Evolutionary conservation across 2,113 vertebrate genomes (phyloP), one percentile per base, ranked within the genome.

Genomic region (Chloebia gouldiae): DNA sequence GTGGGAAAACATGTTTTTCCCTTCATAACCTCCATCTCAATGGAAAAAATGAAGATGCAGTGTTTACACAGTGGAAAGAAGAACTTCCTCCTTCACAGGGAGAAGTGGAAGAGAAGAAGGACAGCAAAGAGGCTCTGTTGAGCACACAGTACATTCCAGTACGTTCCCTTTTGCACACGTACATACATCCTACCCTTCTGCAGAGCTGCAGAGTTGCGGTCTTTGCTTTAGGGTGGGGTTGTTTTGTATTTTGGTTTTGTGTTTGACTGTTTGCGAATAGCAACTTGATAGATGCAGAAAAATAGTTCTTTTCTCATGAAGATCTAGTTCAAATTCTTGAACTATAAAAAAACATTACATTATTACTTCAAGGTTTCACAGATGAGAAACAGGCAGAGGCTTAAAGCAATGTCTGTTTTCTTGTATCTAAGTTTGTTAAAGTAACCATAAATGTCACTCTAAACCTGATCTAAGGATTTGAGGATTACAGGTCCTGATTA

Each of bases 361-460:
- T 63, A 25, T 50, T 89, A 51, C 51, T 51, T 6, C 19, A 37
- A 40, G 39, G 7, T 68, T 81, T 76, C 70, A 76, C 15, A 73
- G 54, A 25, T 10, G 9, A 70, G 30, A 76, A 73, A 42, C 8
- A 72, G 93, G 75, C 59, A 91, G 59, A 65, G 7, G n/a, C 35
- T 88, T 79, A 40, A 92, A 73, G 30, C 11, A 30, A 59, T 4
- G 1, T 19, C 11, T 50, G 24, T 63, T 65, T 45, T 65, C 31
- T 81, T 78, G 31, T 17, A 23, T 57, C 37, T 57, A 44, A 70
- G 33, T 91, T 95, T 90, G 63, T 85, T 93, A 81, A 91, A 73
- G 27, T 82, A 91, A 53, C 13, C 6, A 11, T 33, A 85, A 70
- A 57, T 18, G 25, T 63, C 42, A 63, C 27, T 83, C 25, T n/a